Conservation (phyloP, 2,797 vertebrate species). For the Novumbra hubbsi region DNA sequence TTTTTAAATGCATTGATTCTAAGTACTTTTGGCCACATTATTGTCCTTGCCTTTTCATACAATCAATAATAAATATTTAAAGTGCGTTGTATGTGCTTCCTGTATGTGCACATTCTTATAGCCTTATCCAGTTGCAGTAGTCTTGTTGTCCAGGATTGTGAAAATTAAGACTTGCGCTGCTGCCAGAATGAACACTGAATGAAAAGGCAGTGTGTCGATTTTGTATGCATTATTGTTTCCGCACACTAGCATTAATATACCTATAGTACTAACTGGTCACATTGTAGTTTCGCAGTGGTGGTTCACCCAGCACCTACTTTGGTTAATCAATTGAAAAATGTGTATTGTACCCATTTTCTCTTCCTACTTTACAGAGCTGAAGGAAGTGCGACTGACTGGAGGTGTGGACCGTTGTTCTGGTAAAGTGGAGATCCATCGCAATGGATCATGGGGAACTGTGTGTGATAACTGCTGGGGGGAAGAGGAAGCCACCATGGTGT, state of each 20-base stretch:
- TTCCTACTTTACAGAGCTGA: conserved; percentile 60
- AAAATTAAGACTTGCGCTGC: background rate
- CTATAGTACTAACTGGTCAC: background rate
- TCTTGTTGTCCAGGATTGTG: too few species aligned
- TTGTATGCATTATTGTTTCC: too few species aligned
- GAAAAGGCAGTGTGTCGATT: background rate
- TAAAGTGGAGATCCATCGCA: conserved; percentile 71
- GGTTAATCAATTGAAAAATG: background rate
- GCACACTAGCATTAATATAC: background rate
- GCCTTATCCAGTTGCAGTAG: too few species aligned
- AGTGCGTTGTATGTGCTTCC: too few species aligned
- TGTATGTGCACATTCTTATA: too few species aligned
- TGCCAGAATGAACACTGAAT: too few species aligned
- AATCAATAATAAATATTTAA: too few species aligned
- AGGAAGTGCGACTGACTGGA: conserved; percentile 61
- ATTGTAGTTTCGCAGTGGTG: background rate
- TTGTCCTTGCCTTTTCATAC: too few species aligned
- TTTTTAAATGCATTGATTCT: too few species aligned
- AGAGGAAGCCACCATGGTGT: conserved; percentile 47
- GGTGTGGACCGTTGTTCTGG: conserved; percentile 72
- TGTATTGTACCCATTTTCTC: background rate
- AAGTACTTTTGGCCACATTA: too few species aligned
- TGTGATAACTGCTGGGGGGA: conserved; percentile 59
- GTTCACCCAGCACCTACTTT: background rate
- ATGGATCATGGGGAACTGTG: conserved; percentile 69